Evolutionary conservation across 2,797 vertebrate species (phyloP), one percentile per base, ranked within the genome.

Genomic region (Alauda arvensis): DNA sequence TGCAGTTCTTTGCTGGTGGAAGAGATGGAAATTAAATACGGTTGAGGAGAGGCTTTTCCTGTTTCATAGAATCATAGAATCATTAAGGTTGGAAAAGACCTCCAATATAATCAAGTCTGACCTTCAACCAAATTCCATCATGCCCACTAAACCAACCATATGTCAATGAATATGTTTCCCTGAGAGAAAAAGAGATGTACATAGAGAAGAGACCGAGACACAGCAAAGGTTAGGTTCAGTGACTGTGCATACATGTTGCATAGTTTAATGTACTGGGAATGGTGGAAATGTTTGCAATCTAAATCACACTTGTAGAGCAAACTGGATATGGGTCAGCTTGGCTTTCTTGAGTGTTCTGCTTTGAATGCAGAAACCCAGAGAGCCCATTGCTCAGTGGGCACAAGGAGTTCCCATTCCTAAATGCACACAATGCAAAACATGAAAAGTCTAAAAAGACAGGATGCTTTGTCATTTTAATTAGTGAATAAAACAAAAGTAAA

Each of bases 321-420:
- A 63, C 10, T 63, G 39, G 5, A 19, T 59, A 76, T 14, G 18
- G 28, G 18, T 42, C 49, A 51, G 23, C 23, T 83, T 3, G 9
- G 12, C 8, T 81, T 51, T 80, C 85, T 23, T 51, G 42, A 67
- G 33, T 2, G 1, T n/a, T 87, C 42, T 78, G 15, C 19, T 60
- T 68, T 87, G 56, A 62, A 28, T 63, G 19, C 13, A 34, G 7
- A 25, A 25, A 59, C 7, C 13, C 18, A 77, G 34, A 2, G 42
- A 77, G 5, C 5, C 9, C 46, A 9, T 31, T 1, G 2, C 37
- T 59, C 16, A 25, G 7, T 37, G 46, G 2, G 8, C 0, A 0
- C 16, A 42, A 81, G 34, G 17, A 23, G 7, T 34, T 78, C 43
- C 39, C 18, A 33, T 79, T 84, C 48, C 43, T 53, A 43, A 61